A percentile compares a stretch with the other conserved stretches of the same genome.
These are phyloP conservation scores for Tetanocera ferruginea DNA, from an alignment of 2,888 invertebrate genomes.

Conservation along the genomic window DNA sequence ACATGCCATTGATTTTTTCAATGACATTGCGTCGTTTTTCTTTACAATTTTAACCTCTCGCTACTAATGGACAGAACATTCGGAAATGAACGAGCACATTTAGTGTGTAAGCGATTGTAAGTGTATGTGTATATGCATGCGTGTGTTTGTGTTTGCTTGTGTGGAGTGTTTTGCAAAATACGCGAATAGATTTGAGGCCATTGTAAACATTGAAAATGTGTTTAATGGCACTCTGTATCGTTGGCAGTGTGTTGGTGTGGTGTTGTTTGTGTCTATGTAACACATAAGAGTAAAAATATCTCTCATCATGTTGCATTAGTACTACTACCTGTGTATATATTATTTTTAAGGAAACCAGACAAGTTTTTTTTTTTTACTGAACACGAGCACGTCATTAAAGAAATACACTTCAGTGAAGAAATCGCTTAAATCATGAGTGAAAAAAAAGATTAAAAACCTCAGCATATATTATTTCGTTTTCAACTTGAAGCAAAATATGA, in stretches of 20 bases:
- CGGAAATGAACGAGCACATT: background rate
- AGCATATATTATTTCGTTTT: too few relatives aligned
- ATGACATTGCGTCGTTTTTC: background rate
- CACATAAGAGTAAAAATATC: background rate
- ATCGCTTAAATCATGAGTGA: too few relatives aligned
- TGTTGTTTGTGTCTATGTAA: background rate
- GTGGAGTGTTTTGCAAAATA: background rate
- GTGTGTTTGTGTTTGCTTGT: slow-evolving; percentile 21
- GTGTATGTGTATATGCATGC: slow-evolving; percentile 4
- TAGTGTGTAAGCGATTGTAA: background rate
- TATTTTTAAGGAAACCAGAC: background rate
- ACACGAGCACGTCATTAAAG: background rate
- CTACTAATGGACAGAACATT: background rate
- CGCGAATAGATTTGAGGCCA: background rate
- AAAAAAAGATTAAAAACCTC: too few relatives aligned
- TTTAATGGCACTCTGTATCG: background rate
- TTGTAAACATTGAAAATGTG: background rate
- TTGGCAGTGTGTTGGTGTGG: background rate
- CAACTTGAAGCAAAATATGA: too few relatives aligned
- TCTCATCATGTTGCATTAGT: slow-evolving; percentile 5
- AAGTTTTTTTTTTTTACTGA: background rate
- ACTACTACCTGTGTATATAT: background rate
- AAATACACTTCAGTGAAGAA: background rate
- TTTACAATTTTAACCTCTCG: background rate
- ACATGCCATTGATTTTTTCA: background rate